Percentiles rank a stretch among this genome's conserved stretches.
Conservation (phyloP, 2,888 invertebrate species). For the Keiferia lycopersicella region DNA sequence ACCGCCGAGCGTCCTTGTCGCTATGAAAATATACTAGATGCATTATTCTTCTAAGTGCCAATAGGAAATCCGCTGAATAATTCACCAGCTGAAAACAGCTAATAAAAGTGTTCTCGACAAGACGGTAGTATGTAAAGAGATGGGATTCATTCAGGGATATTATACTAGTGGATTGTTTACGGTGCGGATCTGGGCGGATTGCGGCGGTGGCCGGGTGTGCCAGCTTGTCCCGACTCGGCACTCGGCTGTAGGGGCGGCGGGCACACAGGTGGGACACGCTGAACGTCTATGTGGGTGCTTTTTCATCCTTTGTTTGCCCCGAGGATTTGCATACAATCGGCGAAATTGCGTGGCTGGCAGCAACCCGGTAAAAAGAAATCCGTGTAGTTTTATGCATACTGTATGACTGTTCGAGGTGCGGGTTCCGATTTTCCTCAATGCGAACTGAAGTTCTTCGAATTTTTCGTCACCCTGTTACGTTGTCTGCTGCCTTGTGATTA, state of each 20-base stretch:
- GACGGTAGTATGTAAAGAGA: slow-evolving; percentile 68
- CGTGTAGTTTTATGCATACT: slow-evolving; percentile 64
- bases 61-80: slow-evolving; percentile 72
- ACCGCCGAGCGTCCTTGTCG: slow-evolving; percentile 48
- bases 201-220: slow-evolving; percentile 12
- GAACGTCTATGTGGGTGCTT: slow-evolving; percentile 69
- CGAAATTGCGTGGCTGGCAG: slow-evolving; percentile 73
- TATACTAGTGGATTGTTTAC: slow-evolving; percentile 62
- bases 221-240: neutral
- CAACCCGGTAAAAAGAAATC: slow-evolving; percentile 61
- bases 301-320: slow-evolving; percentile 76
- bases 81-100: slow-evolving; percentile 66
- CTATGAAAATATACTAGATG: slow-evolving; percentile 65
- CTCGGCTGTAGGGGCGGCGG: slow-evolving; percentile 26
- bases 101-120: slow-evolving; percentile 72
- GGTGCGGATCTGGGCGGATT: slow-evolving; percentile 28
- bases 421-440: slow-evolving; percentile 42
- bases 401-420: slow-evolving; percentile 48
- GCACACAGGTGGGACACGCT: slow-evolving; percentile 63
- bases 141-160: slow-evolving; percentile 71
- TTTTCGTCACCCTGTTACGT: slow-evolving; percentile 14
- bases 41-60: slow-evolving; percentile 74
- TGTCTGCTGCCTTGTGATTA: neutral
- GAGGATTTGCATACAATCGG: slow-evolving; percentile 79
- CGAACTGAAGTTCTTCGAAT: slow-evolving; percentile 4